Evolutionary conservation across 2,888 invertebrate genomes (phyloP).

Genomic region (Pinctada fucata): DNA sequence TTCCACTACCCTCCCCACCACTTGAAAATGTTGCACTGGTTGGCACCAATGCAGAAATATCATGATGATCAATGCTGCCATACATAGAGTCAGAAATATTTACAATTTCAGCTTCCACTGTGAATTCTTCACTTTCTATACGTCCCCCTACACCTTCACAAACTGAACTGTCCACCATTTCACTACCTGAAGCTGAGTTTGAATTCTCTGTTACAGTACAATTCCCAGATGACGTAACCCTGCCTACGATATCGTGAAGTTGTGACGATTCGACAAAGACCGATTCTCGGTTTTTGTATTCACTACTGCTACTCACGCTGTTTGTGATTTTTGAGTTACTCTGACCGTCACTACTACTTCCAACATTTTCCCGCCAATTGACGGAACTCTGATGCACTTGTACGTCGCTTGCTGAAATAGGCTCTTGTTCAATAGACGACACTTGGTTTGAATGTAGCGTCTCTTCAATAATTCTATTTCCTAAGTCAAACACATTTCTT

Average conservation of each 20-base stretch:
- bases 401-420: background rate
- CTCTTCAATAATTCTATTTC: background rate
- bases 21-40: too few species aligned
- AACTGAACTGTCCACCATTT: conserved; percentile 35
- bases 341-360: conserved; percentile 39
- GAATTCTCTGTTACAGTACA: conserved; percentile 6
- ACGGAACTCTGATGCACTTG: background rate
- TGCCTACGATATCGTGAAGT: background rate
- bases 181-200: conserved; percentile 19
- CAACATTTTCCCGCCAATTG: conserved; percentile 25
- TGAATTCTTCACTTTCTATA: conserved; percentile 27
- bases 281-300: conserved; percentile 6
- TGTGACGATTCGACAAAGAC: conserved; percentile 23
- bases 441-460: background rate
- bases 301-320: conserved; percentile 44
- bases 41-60: background rate
- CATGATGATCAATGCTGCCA: conserved; percentile 4
- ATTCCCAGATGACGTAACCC: conserved; percentile 26
- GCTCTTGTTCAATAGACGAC: background rate
- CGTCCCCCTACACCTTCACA: conserved; percentile 33
- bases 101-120: conserved; percentile 38
- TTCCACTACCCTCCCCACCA: too few species aligned
- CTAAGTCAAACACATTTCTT: background rate
- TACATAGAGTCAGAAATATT: conserved; percentile 5
- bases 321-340: background rate